Evolutionary conservation across 37 sponge, comb jelly and placozoan species (phyloP), one percentile per base, ranked within the genome.

Genomic region (Theonella swinhoei): DNA sequence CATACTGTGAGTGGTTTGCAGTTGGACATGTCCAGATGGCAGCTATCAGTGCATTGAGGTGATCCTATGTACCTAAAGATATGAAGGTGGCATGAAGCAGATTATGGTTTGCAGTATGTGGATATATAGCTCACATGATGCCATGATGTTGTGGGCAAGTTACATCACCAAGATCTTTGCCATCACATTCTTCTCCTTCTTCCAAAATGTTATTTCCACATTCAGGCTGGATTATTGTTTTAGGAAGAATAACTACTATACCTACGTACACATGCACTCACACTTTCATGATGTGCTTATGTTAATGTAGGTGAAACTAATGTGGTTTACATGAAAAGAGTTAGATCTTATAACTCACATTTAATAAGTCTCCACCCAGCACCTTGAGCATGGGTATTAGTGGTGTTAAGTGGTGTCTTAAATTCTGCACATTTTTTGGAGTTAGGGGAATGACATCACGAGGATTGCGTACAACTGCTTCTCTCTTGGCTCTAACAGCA

Each of bases 121-220:
- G 54, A 17, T 7, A 47, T 7, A 47, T 47, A 17, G 54, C 54
- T 47, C 54, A 47, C 54, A 47, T 47, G 54, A 17, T 47, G 54
- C 54, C 54, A 14, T 47, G 54, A 14, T 47, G 54, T 47, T 47
- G 54, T 7, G 54, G 80, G 42, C 80, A 80, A 19, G 80, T 80
- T 5, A 30, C 42, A 23, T 29, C 42, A 30, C 42, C 34, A 26
- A 80, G 36, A 54, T 70, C 34, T 17, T 69, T 28, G 7, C 80
- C 80, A n/a, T 80, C 80, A 69, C 80, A 80, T 40, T 80, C 70
- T 26, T 80, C 80, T 4, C 80, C 70, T 0, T 42, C 37, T 14
- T 80, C 80, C 32, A 69, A 22, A 0, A 39, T 0, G 1, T 22
- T 37, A 47, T 80, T 80, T 25, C 80, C 80, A 80, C 80, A 80